phyloP scores from a whole-genome alignment of 2,797 vertebrate genomes.

The Ceryle rudis region DNA sequence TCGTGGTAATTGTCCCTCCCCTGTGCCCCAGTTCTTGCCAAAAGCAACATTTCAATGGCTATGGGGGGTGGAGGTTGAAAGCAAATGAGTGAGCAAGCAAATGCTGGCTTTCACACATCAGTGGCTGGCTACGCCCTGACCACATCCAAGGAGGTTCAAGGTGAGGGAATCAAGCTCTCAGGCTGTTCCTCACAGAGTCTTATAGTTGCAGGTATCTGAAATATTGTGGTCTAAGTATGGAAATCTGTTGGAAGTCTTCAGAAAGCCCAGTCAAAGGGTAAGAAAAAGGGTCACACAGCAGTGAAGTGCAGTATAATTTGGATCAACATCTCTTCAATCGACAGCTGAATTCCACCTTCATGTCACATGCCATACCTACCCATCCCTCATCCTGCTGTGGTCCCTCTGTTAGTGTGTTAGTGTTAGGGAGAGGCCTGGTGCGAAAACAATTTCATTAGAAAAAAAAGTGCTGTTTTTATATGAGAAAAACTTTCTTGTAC shows the following conservation, averaged over 20 bases:
- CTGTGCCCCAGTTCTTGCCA: slow-evolving; percentile 70
- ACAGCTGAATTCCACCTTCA: neutral
- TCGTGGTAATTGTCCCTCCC: slow-evolving; percentile 76
- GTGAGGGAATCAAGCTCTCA: slow-evolving; percentile 56
- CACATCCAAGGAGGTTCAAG: slow-evolving; percentile 68
- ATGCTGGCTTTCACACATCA: slow-evolving; percentile 72
- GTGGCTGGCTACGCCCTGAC: slow-evolving; percentile 57
- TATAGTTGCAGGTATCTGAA: slow-evolving; percentile 17
- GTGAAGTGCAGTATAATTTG: slow-evolving; percentile 3
- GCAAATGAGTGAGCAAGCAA: slow-evolving; percentile 67
- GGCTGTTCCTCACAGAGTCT: slow-evolving; percentile 1
- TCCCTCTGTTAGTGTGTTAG: neutral
- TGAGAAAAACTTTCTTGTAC: slow-evolving; percentile 11
- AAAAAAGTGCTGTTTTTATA: neutral
- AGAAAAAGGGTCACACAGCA: neutral
- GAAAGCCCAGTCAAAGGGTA: slow-evolving; percentile 23
- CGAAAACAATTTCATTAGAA: neutral
- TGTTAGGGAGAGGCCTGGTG: neutral
- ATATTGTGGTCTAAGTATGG: neutral
- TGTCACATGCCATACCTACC: neutral
- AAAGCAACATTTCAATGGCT: slow-evolving; percentile 77
- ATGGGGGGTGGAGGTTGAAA: slow-evolving; percentile 71
- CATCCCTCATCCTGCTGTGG: neutral
- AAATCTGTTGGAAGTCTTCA: slow-evolving; percentile 13
- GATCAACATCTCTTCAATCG: neutral